Percentiles rank a stretch among this genome's conserved stretches.
These are phyloP conservation scores for Rapana venosa DNA, from an alignment of 2,888 invertebrate species.

Conservation along the genomic window DNA sequence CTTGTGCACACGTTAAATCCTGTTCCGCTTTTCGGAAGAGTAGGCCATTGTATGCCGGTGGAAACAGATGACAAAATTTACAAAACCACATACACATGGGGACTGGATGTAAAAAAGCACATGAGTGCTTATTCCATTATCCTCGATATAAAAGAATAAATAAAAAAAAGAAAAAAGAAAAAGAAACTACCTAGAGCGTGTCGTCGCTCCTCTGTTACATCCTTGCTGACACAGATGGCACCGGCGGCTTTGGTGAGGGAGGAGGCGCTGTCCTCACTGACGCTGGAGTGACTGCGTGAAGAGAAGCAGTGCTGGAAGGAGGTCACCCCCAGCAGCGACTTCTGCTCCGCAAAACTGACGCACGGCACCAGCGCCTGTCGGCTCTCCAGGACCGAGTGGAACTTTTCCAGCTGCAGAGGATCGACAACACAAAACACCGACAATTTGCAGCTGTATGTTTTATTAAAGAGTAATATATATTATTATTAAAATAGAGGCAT, in stretches of 20 bases:
- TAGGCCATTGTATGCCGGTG: no score
- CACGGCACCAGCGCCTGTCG: slow-evolving; percentile 56
- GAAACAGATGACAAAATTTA: no score
- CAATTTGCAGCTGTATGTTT: no score
- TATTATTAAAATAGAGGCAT: no score
- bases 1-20: no score
- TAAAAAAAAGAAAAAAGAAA: no score
- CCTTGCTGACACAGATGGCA: slow-evolving; percentile 59
- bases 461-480: no score
- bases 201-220: slow-evolving; percentile 64
- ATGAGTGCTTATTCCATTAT: no score
- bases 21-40: no score
- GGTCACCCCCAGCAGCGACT: slow-evolving; percentile 55
- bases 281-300: slow-evolving; percentile 58
- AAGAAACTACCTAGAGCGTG: slow-evolving; percentile 62
- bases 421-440: not conserved
- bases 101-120: no score
- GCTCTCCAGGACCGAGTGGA: slow-evolving; percentile 35
- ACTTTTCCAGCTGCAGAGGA: slow-evolving; percentile 54
- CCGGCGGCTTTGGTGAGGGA: slow-evolving; percentile 46
- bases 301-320: slow-evolving; percentile 73
- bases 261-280: slow-evolving; percentile 48
- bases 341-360: not conserved
- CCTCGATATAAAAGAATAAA: no score
- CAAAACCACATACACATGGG: no score